Evolutionary conservation across 2,888 invertebrate species (phyloP), one percentile per base, ranked within the genome.

Genomic region (Rhamnusium bicolor): DNA sequence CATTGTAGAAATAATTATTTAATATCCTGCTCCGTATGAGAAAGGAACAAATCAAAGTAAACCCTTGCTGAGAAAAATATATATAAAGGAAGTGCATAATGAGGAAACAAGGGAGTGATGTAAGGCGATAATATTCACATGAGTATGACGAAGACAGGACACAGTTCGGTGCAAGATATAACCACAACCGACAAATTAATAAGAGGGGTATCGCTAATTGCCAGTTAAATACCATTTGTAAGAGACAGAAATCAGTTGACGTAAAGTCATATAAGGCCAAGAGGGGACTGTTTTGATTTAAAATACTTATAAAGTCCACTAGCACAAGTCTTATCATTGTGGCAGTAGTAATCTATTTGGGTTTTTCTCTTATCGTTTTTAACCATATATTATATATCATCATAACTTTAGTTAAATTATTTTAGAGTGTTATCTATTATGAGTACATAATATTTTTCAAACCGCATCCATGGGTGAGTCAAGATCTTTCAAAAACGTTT

Each of bases 71-170:
- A 85, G 85, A 87, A 86, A 85, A 81, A 82, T 80, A 80, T 76
- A 80, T 81, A 80, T 80, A 83, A 86, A 87, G 86, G 87, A 86
- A 87, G 85, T 85, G 79, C 82, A 81, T 87, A 87, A 87, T 87
- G 87, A 87, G 87, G 87, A 87, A 87, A 84, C 83, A 77, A 82
- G 84, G 81, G 84, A 84, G 82, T 76, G 82, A 76, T 79, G 81
- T 77, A 79, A 79, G 79, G 79, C 79, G 79, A 78, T 74, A 79
- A 77, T 74, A 69, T 69, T 67, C 27, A 61, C 69, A 65, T 63
- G 62, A 63, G 71, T 70, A 71, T 71, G 78, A 81, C 72, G 74
- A 80, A 78, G 81, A 80, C 77, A 74, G 78, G 74, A 77, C 68
- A 73, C 71, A 60, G 72, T 62, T 58, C 63, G 69, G 56, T 60